These are phyloP conservation scores for Loxodonta africana DNA, from an alignment of 2,113 vertebrate species.

Conservation along the genomic window DNA sequence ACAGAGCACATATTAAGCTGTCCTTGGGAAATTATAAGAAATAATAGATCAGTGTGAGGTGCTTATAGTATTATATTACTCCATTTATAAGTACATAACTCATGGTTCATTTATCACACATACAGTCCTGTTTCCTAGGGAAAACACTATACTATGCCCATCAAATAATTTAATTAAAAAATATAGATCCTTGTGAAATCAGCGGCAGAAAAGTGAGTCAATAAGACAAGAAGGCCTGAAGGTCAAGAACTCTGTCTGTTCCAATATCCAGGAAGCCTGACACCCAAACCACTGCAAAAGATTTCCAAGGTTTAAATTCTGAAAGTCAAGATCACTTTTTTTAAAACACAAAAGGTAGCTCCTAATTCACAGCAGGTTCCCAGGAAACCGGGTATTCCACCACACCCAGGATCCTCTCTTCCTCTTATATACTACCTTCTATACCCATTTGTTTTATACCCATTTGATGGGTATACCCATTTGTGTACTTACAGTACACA, in stretches of 20 bases:
- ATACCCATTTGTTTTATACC: background rate
- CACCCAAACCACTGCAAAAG: background rate
- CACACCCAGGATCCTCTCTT: background rate
- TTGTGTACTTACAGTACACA: background rate
- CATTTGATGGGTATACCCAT: too few species aligned
- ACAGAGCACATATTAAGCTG: background rate
- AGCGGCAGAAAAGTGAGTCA: conserved; percentile 25
- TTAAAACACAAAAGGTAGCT: background rate
- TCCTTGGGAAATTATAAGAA: conserved; percentile 45
- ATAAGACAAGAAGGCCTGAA: background rate
- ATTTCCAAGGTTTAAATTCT: conserved; percentile 35
- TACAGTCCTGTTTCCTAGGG: background rate
- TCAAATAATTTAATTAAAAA: conserved; percentile 33
- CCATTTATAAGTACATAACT: background rate
- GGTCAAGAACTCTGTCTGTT: background rate
- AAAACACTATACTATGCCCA: conserved; percentile 1
- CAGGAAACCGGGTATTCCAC: background rate
- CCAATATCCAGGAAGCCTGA: background rate
- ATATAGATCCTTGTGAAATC: conserved; percentile 17
- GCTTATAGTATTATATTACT: conserved; percentile 34
- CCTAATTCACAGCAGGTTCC: background rate
- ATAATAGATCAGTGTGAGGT: background rate
- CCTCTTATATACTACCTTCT: background rate
- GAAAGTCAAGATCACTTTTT: conserved; percentile 20
- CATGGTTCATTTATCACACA: background rate